Evolutionary conservation across 2,797 vertebrate genomes (phyloP), one percentile per base, ranked within the genome.

Genomic region (Hylomyscus alleni): DNA sequence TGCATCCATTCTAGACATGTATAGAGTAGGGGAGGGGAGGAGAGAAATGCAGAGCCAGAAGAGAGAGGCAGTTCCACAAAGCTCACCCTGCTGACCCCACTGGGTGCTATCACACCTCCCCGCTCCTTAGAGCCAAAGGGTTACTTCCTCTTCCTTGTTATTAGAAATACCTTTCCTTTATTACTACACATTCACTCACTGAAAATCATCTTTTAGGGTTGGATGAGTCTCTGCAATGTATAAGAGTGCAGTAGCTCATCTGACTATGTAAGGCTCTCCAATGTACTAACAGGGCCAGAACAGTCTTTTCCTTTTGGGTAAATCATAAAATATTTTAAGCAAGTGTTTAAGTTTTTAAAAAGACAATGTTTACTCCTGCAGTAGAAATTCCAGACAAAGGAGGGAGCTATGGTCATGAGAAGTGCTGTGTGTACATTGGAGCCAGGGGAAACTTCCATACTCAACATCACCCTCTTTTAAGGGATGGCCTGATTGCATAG

Each of bases 311-410:
- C 62, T 94, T 29, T 24, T 24, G 76, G 54, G 86, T 34, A 34
- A 82, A 77, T n/a, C n/a, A 9, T 52, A 22, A 10, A 31, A 47
- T 76, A 40, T 37, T 73, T 93, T 91, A 87, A 72, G 73, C 0
- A 4, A 65, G 50, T 76, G 24, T 82, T 44, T 65, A 7, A 34
- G 31, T 67, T 93, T 95, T 91, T 52, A 69, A 83, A 85, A 95
- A 69, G 40, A 65, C 1, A 6, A 11, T 19, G 52, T 14, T 82
- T 65, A 56, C 29, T 2, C 20, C 22, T 11, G 1, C 7, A 5
- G 37, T 58, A 60, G 85, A 54, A 90, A 83, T 84, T 76, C 69
- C n/a, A 92, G 56, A 88, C 40, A 50, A 90, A 78, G 37, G 72
- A 78, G 58, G 47, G 83, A 80, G 29, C 5, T 52, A 84, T 22